Conservation (phyloP, 2,113 vertebrate species). For the Melanerpes aurifrons region DNA sequence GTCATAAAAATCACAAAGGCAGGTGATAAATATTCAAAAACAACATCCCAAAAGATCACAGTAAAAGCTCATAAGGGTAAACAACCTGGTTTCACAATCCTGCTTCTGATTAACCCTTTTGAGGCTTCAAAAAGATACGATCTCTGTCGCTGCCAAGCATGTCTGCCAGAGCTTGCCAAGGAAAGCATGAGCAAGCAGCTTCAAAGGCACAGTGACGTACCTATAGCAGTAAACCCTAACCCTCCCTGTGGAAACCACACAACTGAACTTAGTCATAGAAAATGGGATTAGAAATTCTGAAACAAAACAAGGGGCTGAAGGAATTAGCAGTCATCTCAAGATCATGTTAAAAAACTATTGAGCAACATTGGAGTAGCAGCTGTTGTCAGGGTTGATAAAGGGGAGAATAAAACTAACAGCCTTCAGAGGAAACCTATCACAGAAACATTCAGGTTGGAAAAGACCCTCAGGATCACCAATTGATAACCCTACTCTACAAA, state of each 20-base stretch:
- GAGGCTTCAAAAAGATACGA: neutral
- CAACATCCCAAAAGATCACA: neutral
- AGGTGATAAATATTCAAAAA: neutral
- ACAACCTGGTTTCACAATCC: neutral
- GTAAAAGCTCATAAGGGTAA: neutral
- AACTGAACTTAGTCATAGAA: slow-evolving; percentile 49
- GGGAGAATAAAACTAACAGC: neutral
- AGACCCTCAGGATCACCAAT: too few species aligned
- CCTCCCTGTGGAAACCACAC: slow-evolving; percentile 14
- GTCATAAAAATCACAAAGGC: neutral
- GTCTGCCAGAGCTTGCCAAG: slow-evolving; percentile 43
- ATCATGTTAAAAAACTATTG: slow-evolving; percentile 21
- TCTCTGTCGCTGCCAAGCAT: slow-evolving; percentile 12
- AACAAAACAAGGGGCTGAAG: slow-evolving; percentile 38
- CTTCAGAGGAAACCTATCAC: neutral
- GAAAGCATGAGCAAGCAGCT: slow-evolving; percentile 62
- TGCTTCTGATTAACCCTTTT: slow-evolving; percentile 49
- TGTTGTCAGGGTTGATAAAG: neutral
- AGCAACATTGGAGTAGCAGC: slow-evolving; percentile 42
- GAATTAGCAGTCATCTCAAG: neutral
- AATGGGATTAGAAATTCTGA: slow-evolving; percentile 36
- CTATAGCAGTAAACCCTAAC: slow-evolving; percentile 46
- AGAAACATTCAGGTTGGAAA: too few species aligned
- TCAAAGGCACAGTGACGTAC: slow-evolving; percentile 60
- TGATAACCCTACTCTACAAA: too few species aligned